These are phyloP conservation scores for Ochropleura leucogaster DNA, from an alignment of 2,888 invertebrate species.

Conservation along the genomic window DNA sequence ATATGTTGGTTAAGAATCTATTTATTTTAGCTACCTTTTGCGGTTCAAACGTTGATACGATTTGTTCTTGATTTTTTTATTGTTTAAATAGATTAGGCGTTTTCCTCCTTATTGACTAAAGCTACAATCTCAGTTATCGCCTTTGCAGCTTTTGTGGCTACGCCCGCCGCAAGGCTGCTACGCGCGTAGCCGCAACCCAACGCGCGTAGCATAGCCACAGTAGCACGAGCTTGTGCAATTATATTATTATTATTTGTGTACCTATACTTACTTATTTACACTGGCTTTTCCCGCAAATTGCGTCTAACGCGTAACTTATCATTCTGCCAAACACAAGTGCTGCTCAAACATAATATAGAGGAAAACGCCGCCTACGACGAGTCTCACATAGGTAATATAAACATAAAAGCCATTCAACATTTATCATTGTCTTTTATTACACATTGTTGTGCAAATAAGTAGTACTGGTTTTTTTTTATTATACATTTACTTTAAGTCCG, in stretches of 20 bases:
- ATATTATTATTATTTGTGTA: not conserved
- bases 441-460: not conserved
- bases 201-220: no score
- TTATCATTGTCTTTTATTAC: slow-evolving; percentile 2
- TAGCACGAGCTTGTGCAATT: not conserved
- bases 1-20: slow-evolving; percentile 31
- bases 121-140: not conserved
- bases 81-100: not conserved
- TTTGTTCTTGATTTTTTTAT: not conserved
- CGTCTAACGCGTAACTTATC: not conserved
- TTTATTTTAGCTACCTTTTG: slow-evolving; percentile 22
- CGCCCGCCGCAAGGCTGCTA: slow-evolving; percentile 1
- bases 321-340: slow-evolving; percentile 25
- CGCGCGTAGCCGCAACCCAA: not conserved
- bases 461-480: not conserved
- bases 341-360: slow-evolving; percentile 25
- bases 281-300: slow-evolving; percentile 4
- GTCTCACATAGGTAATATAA: slow-evolving; percentile 2
- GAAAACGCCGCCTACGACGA: slow-evolving; percentile 2
- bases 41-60: not conserved
- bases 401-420: slow-evolving; percentile 9
- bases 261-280: not conserved
- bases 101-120: not conserved
- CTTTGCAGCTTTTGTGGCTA: not conserved
- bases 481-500: slow-evolving; percentile 3